Base-by-base conservation (phyloP, 2,113 vertebrate species). In the Python bivittatus region DNA sequence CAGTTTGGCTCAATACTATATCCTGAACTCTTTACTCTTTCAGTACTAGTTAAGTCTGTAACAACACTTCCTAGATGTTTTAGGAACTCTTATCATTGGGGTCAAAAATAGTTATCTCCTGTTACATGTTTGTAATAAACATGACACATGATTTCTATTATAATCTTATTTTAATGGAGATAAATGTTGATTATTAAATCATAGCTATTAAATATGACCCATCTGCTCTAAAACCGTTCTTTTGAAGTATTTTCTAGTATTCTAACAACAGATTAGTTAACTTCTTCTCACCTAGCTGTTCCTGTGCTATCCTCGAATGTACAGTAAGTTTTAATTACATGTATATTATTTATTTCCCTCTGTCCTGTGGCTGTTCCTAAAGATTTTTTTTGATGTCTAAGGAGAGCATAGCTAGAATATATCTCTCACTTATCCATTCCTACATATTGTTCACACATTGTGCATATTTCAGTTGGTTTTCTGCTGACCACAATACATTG, bases 401-500 rank as follows among this genome's bases (percentile, higher is more conserved):
- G 92, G 44, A 72, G 86, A 90, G 17, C 33, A 48, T 9, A 0
- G 0, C 0, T 4, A 58, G 52, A 25, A 22, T 88, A 60, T 5
- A 3, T 44, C 3, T 60, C 90, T 38, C 20, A 11, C n/a, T 22
- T 6, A 33, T 2, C 87, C 25, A 3, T 38, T n/a, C 72, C 9
- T 88, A 0, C 0, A 25, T 4, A 83, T 91, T 88, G 42, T 27
- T 1, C 0, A 11, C 6, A 0, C 22, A 0, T 58, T 88, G 1
- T 57, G 1, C 57, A 6, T 64, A 84, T 20, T 1, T 17, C 33
- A 90, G 57, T 86, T 33, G 13, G 0, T 90, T 88, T 94, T 60
- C 94, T 25, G 7, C 10, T 13, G 15, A 90, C 52, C 12, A 72
- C 22, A 61, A 6, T 52, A 72, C 91, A 7, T 11, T 85, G n/a